phyloP scores from a whole-genome alignment of 2,888 invertebrate species.

The Aporophyla lueneburgensis region DNA sequence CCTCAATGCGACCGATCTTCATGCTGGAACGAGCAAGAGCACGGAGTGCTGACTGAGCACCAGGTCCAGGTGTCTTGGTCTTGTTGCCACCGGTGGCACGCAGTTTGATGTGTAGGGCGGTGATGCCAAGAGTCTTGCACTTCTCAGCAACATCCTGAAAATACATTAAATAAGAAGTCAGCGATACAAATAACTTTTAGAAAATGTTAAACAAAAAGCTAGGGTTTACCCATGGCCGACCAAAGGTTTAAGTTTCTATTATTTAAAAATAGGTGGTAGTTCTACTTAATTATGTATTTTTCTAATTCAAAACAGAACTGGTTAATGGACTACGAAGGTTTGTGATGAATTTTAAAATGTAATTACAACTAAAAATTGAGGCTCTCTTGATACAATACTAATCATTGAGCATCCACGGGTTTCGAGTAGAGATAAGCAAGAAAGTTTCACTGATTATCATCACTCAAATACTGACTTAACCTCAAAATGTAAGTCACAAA shows the following conservation, averaged over 20 bases:
- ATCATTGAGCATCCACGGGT: too few species aligned
- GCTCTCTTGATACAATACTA: neutral
- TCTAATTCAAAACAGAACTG: neutral
- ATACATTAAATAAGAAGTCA: neutral
- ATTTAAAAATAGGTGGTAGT: neutral
- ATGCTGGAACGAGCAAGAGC: conserved; percentile 99
- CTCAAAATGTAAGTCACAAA: conserved; percentile 64
- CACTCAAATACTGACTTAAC: conserved; percentile 69
- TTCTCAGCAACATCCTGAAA: conserved; percentile 99
- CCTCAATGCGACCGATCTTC: conserved; percentile 99
- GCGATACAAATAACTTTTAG: neutral
- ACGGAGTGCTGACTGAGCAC: conserved; percentile 99
- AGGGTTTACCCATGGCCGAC: neutral
- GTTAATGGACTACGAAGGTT: too few species aligned
- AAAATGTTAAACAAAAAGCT: neutral
- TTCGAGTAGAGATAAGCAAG: too few species aligned
- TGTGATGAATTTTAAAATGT: neutral
- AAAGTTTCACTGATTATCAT: conserved; percentile 6
- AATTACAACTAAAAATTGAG: neutral
- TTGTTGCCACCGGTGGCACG: conserved; percentile 99
- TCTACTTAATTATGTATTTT: neutral
- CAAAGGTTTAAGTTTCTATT: neutral
- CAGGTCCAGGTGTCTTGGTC: conserved; percentile 99
- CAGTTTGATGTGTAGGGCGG: conserved; percentile 99
- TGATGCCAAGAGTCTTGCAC: conserved; percentile 99